These are phyloP conservation scores for Synanthedon myopaeformis DNA, from an alignment of 2,888 invertebrate genomes.

Conservation along the genomic window DNA sequence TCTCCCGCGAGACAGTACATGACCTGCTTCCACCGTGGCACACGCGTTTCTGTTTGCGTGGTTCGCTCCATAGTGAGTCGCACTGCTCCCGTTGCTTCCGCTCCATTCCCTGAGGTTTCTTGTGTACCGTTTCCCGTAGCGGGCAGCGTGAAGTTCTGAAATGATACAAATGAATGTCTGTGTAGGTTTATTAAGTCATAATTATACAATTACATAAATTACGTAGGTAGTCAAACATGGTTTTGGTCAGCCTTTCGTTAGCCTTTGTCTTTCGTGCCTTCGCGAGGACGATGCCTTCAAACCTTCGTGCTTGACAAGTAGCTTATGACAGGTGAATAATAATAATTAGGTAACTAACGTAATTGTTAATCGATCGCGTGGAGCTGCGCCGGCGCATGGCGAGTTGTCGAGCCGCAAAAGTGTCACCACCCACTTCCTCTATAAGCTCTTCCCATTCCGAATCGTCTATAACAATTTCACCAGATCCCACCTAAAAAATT, in stretches of 20 bases:
- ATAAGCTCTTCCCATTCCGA: slow-evolving; percentile 85
- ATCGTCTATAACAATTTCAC: slow-evolving; percentile 83
- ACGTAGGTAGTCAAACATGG: too few relatives aligned
- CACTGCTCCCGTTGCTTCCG: slow-evolving; percentile 27
- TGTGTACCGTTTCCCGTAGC: slow-evolving; percentile 26
- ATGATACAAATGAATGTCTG: not conserved
- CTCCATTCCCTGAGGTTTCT: slow-evolving; percentile 11
- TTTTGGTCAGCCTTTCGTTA: too few relatives aligned
- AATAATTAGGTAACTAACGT: slow-evolving; percentile 22
- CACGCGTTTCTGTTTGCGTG: slow-evolving; percentile 82
- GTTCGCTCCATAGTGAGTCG: slow-evolving; percentile 82
- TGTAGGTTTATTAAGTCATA: too few relatives aligned
- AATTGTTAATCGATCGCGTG: slow-evolving; percentile 40
- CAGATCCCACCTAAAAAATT: slow-evolving; percentile 78
- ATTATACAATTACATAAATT: too few relatives aligned
- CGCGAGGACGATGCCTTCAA: too few relatives aligned
- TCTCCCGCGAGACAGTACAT: slow-evolving; percentile 85
- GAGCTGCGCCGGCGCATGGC: slow-evolving; percentile 60
- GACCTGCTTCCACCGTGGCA: slow-evolving; percentile 84
- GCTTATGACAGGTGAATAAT: too few relatives aligned
- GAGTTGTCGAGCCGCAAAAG: slow-evolving; percentile 56
- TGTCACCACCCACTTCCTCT: slow-evolving; percentile 70
- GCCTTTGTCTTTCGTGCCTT: too few relatives aligned
- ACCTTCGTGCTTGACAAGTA: too few relatives aligned
- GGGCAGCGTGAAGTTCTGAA: slow-evolving; percentile 43